These are phyloP conservation scores for Sympetrum striolatum DNA, from an alignment of 2,888 invertebrate species.

Conservation along the genomic window DNA sequence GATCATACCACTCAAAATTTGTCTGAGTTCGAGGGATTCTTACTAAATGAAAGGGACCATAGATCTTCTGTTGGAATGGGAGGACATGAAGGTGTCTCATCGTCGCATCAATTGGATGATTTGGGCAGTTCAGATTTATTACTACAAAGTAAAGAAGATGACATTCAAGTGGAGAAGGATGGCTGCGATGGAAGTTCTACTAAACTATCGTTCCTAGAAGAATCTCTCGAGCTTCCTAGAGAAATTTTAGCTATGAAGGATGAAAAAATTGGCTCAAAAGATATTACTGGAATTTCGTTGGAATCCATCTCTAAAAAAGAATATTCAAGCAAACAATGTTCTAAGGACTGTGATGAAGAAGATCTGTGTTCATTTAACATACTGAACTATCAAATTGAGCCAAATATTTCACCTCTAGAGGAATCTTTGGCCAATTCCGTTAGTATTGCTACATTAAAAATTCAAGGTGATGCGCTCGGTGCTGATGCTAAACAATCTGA, in stretches of 20 bases:
- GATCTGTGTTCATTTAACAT: conserved; percentile 16
- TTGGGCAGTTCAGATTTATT: neutral
- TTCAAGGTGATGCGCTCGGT: neutral
- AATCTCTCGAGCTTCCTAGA: conserved; percentile 14
- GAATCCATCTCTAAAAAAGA: conserved; percentile 5
- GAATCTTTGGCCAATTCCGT: conserved; percentile 3
- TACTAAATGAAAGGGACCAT: conserved; percentile 16
- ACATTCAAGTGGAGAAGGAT: conserved; percentile 1
- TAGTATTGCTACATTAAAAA: neutral
- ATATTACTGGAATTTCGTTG: neutral
- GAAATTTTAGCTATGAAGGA: conserved; percentile 1
- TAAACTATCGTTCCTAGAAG: conserved; percentile 11
- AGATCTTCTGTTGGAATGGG: neutral
- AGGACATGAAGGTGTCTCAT: neutral
- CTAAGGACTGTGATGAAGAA: neutral
- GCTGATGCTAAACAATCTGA: neutral
- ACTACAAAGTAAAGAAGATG: conserved; percentile 15
- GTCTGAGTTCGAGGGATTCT: conserved; percentile 16
- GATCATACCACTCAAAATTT: conserved; percentile 22
- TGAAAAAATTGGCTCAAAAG: neutral
- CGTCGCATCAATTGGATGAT: neutral
- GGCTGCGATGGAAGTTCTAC: conserved; percentile 6
- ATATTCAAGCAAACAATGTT: neutral
- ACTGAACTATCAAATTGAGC: conserved; percentile 4
- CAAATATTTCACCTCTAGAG: conserved; percentile 2